Evolutionary conservation across 2,888 invertebrate species (phyloP), one percentile per base, ranked within the genome.

Genomic region (Pasiphila rectangulata): DNA sequence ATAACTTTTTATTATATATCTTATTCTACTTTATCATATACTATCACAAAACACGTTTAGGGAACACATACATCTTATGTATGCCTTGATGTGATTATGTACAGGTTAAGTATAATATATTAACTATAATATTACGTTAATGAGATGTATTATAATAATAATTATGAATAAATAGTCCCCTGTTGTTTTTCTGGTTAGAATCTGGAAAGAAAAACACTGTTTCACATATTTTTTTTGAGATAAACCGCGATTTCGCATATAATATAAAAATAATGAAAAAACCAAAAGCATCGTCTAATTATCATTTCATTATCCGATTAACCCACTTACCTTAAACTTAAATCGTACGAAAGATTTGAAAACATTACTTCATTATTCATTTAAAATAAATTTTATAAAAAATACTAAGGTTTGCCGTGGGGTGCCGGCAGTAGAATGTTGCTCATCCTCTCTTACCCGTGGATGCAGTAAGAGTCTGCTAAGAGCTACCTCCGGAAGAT

Each of bases 11-110:
- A n/a, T 12, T 12, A 12, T 27, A 27, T 1, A 7, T 13, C 12
- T 7, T 7, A 23, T 23, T 20, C 12, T 1, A 41, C 19, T 19
- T 29, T 30, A 40, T 10, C 30, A 32, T 39, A 30, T 34, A 13
- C 43, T 40, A 44, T 51, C 51, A 46, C 51, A 47, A 44, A 42
- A 39, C 29, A 39, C 29, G 35, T 46, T 35, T 21, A 17, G 25
- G 20, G 27, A 44, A 41, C 44, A 44, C 51, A 25, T 69, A 72
- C 71, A 71, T 69, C 54, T 59, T 43, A 72, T 72, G 65, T 73
- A 75, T 63, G 70, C 67, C 64, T 55, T 59, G 27, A 2, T 25
- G 37, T 49, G 30, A 61, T 41, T 51, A 50, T 46, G 35, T 54
- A 52, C 37, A 47, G 19, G 9, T 25, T 38, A 27, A 21, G 21